Conservation (phyloP, 2,797 vertebrate species). For the Orestias chungarensis region DNA sequence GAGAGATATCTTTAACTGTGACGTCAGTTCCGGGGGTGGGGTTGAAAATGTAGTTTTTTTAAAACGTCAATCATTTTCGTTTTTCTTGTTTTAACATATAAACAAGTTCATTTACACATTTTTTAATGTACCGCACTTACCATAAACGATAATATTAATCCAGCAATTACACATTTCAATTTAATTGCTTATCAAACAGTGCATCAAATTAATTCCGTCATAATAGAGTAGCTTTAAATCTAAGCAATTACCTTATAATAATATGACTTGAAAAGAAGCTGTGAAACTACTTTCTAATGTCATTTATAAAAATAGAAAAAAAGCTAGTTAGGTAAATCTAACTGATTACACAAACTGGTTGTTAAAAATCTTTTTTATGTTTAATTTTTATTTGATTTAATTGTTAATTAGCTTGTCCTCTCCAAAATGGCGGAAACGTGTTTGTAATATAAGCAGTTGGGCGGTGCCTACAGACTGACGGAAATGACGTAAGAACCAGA, state of each 20-base stretch:
- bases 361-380: no score
- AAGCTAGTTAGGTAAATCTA: not conserved
- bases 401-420: slow-evolving; percentile 25
- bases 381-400: no score
- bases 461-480: not conserved
- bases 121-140: no score
- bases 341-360: not conserved
- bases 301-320: not conserved
- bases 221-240: no score
- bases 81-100: no score
- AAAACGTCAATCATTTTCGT: no score
- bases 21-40: slow-evolving; percentile 38
- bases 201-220: no score
- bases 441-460: not conserved
- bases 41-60: not conserved
- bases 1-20: no score
- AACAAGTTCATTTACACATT: no score
- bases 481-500: slow-evolving; percentile 61
- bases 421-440: slow-evolving; percentile 43
- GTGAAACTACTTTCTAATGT: not conserved
- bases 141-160: no score
- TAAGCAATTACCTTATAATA: not conserved
- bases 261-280: not conserved
- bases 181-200: no score
- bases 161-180: no score